A percentile compares a stretch with the other conserved stretches of the same genome.
Evolutionary conservation across 2,113 vertebrate genomes (phyloP).

Genomic region (Epinephelus cyanopodus): DNA sequence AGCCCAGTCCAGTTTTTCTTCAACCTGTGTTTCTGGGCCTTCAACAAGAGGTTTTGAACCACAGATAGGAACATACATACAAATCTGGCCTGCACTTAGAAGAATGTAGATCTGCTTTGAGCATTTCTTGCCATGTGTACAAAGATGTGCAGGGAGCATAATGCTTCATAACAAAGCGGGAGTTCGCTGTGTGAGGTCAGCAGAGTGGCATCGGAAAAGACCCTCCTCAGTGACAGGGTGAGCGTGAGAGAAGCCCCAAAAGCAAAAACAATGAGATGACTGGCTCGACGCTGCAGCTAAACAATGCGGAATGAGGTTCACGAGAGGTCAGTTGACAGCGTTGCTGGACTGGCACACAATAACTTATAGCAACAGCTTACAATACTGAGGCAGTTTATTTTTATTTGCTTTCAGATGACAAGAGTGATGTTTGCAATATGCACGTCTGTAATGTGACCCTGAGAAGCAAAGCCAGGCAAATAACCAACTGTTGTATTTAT

Average conservation of each 20-base stretch:
- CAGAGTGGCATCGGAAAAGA: slow-evolving; percentile 32
- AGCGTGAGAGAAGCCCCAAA: slow-evolving; percentile 61
- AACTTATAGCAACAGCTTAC: slow-evolving; percentile 49
- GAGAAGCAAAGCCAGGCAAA: slow-evolving; percentile 43
- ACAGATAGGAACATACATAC: slow-evolving; percentile 35
- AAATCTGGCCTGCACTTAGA: slow-evolving; percentile 16
- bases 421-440: slow-evolving; percentile 58
- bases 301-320: slow-evolving; percentile 62
- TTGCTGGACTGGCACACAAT: slow-evolving; percentile 52
- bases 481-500: slow-evolving; percentile 43
- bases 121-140: slow-evolving; percentile 9
- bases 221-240: slow-evolving; percentile 54
- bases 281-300: slow-evolving; percentile 50
- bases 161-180: slow-evolving; percentile 14
- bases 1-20: slow-evolving; percentile 69
- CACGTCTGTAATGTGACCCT: slow-evolving; percentile 45
- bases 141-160: slow-evolving; percentile 25
- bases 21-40: slow-evolving; percentile 65
- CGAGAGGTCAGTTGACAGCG: slow-evolving; percentile 58
- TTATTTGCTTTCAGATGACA: slow-evolving; percentile 14
- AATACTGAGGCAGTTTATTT: slow-evolving; percentile 49
- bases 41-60: slow-evolving; percentile 53
- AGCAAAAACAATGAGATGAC: slow-evolving; percentile 54
- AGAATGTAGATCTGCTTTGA: not conserved
- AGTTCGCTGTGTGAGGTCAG: slow-evolving; percentile 52